Base-by-base conservation (phyloP, 2,797 vertebrate genomes). In the Hydrocynus forskahlii region DNA sequence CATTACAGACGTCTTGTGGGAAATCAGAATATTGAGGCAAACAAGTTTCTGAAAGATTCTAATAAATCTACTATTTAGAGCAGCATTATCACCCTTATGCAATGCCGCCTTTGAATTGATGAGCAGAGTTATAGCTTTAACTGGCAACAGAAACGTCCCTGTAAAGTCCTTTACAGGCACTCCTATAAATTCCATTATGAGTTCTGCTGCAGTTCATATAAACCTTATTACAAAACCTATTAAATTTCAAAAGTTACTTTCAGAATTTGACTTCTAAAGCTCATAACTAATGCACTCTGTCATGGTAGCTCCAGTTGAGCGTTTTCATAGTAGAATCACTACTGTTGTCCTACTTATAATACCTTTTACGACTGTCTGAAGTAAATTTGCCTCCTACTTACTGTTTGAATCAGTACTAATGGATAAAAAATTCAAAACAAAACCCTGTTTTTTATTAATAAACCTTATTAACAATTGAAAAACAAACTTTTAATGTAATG, bases 111-210 rank as follows among this genome's bases (percentile, higher is more conserved):
- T 78, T 52, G 43, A 79, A 76, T 69, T 74, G 57, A 81, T 70
- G 74, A 62, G 62, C 29, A 69, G 76, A 78, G 66, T 55, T 67
- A 62, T 67, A 57, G 62, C 50, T 74, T 75, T 48, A 60, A 81
- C 73, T 76, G 60, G 59, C 57, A 80, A 43, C 59, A 81, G 68
- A 60, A 69, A 76, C 7, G 55, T 72, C 64, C 62, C 78, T 81
- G 54, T 81, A 84, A 81, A 73, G 67, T 68, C 19, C 16, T 76
- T 76, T 85, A 75, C 67, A 55, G 55, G 66, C 73, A 59, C 63
- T 64, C 38, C 75, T 69, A 69, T 78, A 81, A 84, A 69, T 78
- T 77, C 35, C 17, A 76, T 83, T 77, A 72, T 62, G 48, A 59
- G 52, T 77, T 45, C n/a, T 68, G 29, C 75, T 55, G 23, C 55